These are phyloP conservation scores for Podiceps cristatus DNA, from an alignment of 2,113 vertebrate genomes.

Conservation along the genomic window DNA sequence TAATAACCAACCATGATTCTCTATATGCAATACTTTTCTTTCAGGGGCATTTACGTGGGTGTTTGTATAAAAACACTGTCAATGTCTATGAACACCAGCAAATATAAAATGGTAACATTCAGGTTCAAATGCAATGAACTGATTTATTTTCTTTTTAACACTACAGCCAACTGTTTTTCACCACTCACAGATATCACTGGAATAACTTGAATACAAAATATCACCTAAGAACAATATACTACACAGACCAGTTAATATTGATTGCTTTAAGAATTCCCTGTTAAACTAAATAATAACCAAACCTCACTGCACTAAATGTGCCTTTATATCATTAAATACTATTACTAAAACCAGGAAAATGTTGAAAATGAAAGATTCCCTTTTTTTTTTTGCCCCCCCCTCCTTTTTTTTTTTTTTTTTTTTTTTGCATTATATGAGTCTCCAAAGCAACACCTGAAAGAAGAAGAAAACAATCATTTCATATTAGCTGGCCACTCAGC, in stretches of 20 bases:
- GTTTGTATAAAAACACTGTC: constrained; percentile 63
- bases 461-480: not conserved
- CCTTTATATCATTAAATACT: constrained; percentile 34
- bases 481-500: not conserved
- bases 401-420: not conserved
- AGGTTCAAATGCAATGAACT: constrained; percentile 61
- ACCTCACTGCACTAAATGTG: not conserved
- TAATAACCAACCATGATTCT: constrained; percentile 37
- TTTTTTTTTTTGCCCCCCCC: too few species aligned
- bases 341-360: not conserved
- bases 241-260: constrained; percentile 16
- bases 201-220: constrained; percentile 31
- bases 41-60: constrained; percentile 43
- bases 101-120: constrained; percentile 39
- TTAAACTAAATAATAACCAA: constrained; percentile 54
- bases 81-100: constrained; percentile 43
- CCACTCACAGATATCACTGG: constrained; percentile 42
- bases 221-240: not conserved
- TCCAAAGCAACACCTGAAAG: not conserved
- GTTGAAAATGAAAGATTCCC: not conserved
- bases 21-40: constrained; percentile 18
- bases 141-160: constrained; percentile 63
- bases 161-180: constrained; percentile 40
- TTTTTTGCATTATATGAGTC: not conserved
- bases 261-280: constrained; percentile 33